Conservation (phyloP, 1,140 invertebrate species). For the Pseudomyrmex cubaensis region DNA sequence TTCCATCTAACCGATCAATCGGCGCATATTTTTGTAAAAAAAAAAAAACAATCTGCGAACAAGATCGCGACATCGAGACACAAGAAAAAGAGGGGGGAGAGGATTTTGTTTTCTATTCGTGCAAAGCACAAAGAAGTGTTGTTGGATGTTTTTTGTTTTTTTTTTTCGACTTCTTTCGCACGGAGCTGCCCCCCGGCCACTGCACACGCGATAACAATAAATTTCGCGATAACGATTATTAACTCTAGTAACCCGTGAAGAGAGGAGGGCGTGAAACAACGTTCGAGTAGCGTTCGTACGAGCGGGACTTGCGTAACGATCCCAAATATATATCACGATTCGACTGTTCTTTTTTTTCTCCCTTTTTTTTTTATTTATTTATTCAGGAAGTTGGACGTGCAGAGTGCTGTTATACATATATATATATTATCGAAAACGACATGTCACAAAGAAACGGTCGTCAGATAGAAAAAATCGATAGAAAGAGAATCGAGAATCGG, state of each 20-base stretch:
- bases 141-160: not conserved
- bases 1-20: no score
- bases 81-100: no score
- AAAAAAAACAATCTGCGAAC: no score
- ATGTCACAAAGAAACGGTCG: conserved; percentile 30
- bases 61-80: no score
- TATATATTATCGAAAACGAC: conserved; percentile 15
- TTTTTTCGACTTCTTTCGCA: not conserved
- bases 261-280: not conserved
- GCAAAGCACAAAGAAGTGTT: not conserved
- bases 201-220: not conserved
- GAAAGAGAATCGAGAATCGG: not conserved
- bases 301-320: conserved; percentile 2
- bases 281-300: no score
- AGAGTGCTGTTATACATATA: not conserved
- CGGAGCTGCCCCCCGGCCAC: not conserved
- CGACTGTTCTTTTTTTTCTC: not conserved
- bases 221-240: not conserved
- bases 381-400: not conserved
- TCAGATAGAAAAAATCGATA: not conserved
- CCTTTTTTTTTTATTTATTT: conserved; percentile 3
- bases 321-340: not conserved
- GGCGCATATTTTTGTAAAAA: no score
- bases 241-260: not conserved
- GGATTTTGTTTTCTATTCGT: not conserved